A percentile compares a stretch with the other conserved stretches of the same genome.
These are phyloP conservation scores for Strigamia maritima DNA, from an alignment of 2,888 invertebrate species.

Conservation along the genomic window DNA sequence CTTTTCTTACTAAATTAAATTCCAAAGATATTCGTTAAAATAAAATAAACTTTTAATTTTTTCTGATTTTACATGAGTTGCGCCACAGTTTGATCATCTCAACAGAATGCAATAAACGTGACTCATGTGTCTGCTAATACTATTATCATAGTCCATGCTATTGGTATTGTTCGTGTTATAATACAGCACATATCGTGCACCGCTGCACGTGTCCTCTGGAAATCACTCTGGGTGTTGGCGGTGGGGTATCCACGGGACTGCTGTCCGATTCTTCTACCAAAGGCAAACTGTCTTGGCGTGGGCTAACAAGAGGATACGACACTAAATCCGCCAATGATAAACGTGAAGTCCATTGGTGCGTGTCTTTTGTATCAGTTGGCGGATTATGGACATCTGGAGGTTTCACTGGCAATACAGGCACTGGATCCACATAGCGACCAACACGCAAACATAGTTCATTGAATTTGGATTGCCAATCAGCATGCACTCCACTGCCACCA, in stretches of 20 bases:
- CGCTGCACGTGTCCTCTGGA: slow-evolving; percentile 13
- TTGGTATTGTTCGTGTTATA: slow-evolving; percentile 2
- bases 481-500: slow-evolving; percentile 46
- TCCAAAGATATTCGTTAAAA: too few relatives aligned
- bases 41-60: too few relatives aligned
- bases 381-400: not conserved
- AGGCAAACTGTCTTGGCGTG: not conserved
- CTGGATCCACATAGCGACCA: slow-evolving; percentile 27
- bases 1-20: too few relatives aligned
- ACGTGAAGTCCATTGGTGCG: slow-evolving; percentile 9
- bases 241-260: not conserved
- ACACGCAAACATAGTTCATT: slow-evolving; percentile 44
- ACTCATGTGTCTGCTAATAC: too few relatives aligned
- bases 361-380: not conserved
- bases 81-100: too few relatives aligned
- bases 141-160: too few relatives aligned
- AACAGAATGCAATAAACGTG: too few relatives aligned
- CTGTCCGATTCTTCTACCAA: not conserved
- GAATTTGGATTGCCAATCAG: slow-evolving; percentile 46
- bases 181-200: slow-evolving; percentile 8
- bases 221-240: not conserved
- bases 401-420: not conserved
- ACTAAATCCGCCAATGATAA: not conserved
- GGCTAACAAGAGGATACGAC: not conserved
- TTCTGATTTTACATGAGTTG: too few relatives aligned